Evolutionary conservation across 2,888 invertebrate species (phyloP), one percentile per base, ranked within the genome.

Genomic region (Himalopsyche tibetana): DNA sequence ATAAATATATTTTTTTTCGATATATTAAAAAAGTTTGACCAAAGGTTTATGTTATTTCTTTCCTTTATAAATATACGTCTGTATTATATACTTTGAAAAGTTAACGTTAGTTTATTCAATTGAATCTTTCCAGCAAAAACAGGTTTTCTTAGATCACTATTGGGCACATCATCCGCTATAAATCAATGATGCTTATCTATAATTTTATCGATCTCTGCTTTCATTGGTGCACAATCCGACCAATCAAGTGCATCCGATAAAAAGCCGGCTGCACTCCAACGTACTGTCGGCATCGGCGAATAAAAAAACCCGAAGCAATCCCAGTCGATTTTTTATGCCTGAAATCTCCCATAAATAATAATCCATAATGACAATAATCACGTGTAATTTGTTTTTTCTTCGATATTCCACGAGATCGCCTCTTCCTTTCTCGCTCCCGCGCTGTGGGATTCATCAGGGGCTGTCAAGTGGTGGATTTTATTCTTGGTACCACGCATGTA

Each of bases 301-400:
- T 9, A 63, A 19, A 40, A 82, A n/a, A 51, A 82, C 45, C 15
- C 4, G 28, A 82, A 19, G n/a, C n/a, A 38, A 56, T 55, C 55
- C 40, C 9, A 28, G 81, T 69, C 40, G 28, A 84, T 84, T 87
- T 87, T 85, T 85, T 80, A 86, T 81, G 83, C 56, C 79, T 82
- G 85, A 86, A 86, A 55, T 85, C 86, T 69, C 80, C 83, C 85
- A 83, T 86, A 87, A 85, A 88, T 88, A 88, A 88, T 86, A 86
- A 85, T 85, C 69, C 84, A 84, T 88, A 88, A 86, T 86, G 83
- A 86, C 86, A 86, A 86, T 86, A 86, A 88, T 88, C 85, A 85
- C 81, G 45, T 12, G 38, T 87, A 86, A 88, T 85, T 88, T 69
- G 19, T 81, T 81, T 81, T 81, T 51, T 28, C 81, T 81, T 81